phyloP scores from a whole-genome alignment of 2,888 invertebrate genomes.

The Glomeris marginata region DNA sequence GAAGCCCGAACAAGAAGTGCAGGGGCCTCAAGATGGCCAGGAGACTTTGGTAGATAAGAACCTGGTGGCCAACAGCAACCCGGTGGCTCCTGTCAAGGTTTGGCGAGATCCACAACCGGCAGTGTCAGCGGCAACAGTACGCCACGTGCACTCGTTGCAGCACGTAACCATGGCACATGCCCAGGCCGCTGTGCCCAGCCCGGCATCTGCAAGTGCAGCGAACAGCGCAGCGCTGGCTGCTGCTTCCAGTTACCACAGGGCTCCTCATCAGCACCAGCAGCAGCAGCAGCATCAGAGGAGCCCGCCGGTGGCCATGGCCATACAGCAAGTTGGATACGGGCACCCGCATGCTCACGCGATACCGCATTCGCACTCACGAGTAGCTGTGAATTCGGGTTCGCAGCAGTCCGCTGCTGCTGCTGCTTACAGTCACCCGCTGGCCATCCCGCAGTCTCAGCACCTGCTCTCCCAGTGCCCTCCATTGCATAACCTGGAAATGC shows the following conservation, averaged over 20 bases:
- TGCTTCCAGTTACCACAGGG: slow-evolving; percentile 26
- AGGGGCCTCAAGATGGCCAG: no score
- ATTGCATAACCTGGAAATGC: slow-evolving; percentile 21
- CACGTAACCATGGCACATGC: slow-evolving; percentile 36
- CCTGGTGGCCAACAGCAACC: slow-evolving; percentile 53
- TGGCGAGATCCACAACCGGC: slow-evolving; percentile 43
- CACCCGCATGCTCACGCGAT: background rate
- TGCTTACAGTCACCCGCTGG: slow-evolving; percentile 1
- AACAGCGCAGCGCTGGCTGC: slow-evolving; percentile 38
- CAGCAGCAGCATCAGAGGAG: background rate
- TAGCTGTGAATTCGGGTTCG: background rate
- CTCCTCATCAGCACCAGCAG: slow-evolving; percentile 11
- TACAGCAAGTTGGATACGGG: background rate
- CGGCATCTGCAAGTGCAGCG: slow-evolving; percentile 26
- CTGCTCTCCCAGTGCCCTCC: slow-evolving; percentile 9
- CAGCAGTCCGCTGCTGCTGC: background rate
- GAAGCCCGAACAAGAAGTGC: slow-evolving; percentile 41
- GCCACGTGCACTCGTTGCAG: slow-evolving; percentile 46
- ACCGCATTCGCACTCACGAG: background rate
- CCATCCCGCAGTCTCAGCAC: slow-evolving; percentile 8
- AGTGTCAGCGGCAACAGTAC: slow-evolving; percentile 37
- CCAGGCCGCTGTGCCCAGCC: slow-evolving; percentile 26
- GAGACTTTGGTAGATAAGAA: slow-evolving; percentile 43
- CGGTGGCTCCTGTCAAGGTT: slow-evolving; percentile 40
- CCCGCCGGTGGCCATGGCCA: background rate